Base-by-base conservation (phyloP, 2,888 invertebrate genomes). In the Cheilosia grossa region DNA sequence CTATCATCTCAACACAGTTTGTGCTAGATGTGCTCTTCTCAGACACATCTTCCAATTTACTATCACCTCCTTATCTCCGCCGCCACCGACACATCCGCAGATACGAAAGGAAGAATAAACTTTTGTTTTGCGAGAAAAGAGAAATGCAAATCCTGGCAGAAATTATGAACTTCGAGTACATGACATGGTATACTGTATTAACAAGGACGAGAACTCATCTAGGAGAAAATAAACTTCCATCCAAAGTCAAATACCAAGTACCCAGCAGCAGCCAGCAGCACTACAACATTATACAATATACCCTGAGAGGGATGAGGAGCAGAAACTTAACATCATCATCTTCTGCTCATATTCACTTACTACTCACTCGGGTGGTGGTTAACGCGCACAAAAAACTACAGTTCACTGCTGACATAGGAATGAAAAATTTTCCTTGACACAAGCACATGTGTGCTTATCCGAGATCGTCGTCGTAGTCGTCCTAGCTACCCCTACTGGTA, bases 361-460 rank as follows among this genome's bases (percentile, higher is more conserved):
- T 67, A 54, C 58, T 58, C 33, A 72, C 44, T 51, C 47, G 9
- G 7, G 47, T 21, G 24, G 59, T 47, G 56, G 37, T 47, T 44
- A 33, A 44, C 44, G 53, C 27, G 9, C 42, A 49, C 6, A 74
- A 64, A 42, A 81, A 69, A 42, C 24, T 40, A 33, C 56, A 56
- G 56, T 79, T 61, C 72, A 83, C 69, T 80, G 80, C 83, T 80
- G 83, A 70, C 83, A 83, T 70, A 80, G 74, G 80, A 83, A 80
- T 69, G 83, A 80, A 70, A 82, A 58, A 64, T 56, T 64, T 75
- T 80, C 79, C 83, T 83, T 83, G 80, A 83, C 83, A 80, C 59
- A 74, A 83, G 83, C 74, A 83, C 80, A 75, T 80, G 80, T 47
- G 44, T 83, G 83, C 83, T 83, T 82, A 82, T 78, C 78, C 73